phyloP scores from a whole-genome alignment of 2,113 vertebrate species.

The Gymnocephalus cernua region DNA sequence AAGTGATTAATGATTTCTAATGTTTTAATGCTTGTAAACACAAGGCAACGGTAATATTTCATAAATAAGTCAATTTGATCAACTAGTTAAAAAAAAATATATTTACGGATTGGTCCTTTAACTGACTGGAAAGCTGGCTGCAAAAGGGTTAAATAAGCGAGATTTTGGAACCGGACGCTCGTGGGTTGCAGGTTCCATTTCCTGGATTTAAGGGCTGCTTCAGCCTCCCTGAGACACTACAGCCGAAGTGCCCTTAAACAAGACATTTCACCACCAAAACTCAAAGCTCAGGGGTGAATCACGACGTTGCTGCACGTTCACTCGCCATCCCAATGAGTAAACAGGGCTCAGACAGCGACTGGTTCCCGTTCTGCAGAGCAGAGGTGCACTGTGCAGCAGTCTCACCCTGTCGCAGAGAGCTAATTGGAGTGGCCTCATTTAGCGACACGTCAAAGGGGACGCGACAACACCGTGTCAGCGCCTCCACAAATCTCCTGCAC shows the following conservation, averaged over 20 bases:
- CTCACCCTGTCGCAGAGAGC: slow-evolving; percentile 74
- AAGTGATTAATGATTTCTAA: not conserved
- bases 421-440: slow-evolving; percentile 86
- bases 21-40: not conserved
- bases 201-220: not conserved
- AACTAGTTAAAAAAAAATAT: no score
- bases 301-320: not conserved
- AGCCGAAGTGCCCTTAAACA: slow-evolving; percentile 9
- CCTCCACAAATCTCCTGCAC: slow-evolving; percentile 83
- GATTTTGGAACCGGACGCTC: slow-evolving; percentile 37
- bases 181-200: not conserved
- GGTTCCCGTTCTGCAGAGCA: slow-evolving; percentile 10
- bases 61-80: not conserved
- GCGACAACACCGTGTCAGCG: slow-evolving; percentile 80
- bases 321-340: not conserved
- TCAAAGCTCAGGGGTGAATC: not conserved
- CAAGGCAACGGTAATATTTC: not conserved
- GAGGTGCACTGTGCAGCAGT: slow-evolving; percentile 52
- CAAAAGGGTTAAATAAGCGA: slow-evolving; percentile 3
- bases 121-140: not conserved
- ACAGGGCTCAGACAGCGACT: not conserved
- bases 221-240: no score
- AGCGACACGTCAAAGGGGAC: slow-evolving; percentile 79
- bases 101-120: not conserved
- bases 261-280: not conserved